Evolutionary conservation across 2,888 invertebrate genomes (phyloP).

Genomic region (Epicampocera succincta): DNA sequence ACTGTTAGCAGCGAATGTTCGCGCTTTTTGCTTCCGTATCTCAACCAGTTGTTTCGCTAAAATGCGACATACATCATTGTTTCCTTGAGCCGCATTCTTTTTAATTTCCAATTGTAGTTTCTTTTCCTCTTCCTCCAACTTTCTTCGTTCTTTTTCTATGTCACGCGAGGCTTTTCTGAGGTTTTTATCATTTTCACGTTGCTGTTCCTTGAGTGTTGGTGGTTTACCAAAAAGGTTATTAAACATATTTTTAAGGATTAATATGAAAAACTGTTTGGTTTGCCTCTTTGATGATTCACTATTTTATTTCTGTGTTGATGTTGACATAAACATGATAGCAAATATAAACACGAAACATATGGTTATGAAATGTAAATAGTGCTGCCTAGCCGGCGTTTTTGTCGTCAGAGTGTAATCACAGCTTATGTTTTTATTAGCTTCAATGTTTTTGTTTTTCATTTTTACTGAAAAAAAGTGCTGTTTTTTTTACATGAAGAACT

Average conservation of each 20-base stretch:
- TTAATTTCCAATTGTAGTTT: slow-evolving; percentile 95
- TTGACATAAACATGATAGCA: slow-evolving; percentile 28
- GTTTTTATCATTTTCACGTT: slow-evolving; percentile 90
- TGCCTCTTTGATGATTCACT: slow-evolving; percentile 53
- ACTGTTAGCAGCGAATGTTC: slow-evolving; percentile 91
- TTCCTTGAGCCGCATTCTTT: slow-evolving; percentile 92
- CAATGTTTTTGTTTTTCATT: too few species aligned
- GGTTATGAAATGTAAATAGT: background rate
- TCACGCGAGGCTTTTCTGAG: slow-evolving; percentile 91
- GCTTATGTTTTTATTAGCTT: too few species aligned
- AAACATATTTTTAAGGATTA: slow-evolving; percentile 73
- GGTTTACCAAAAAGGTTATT: slow-evolving; percentile 84
- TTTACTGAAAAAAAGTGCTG: too few species aligned
- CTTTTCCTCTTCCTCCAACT: slow-evolving; percentile 93
- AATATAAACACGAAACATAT: slow-evolving; percentile 63
- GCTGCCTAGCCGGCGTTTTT: background rate
- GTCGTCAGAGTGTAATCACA: too few species aligned
- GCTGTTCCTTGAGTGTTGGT: slow-evolving; percentile 89
- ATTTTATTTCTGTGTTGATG: background rate
- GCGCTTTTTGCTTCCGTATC: slow-evolving; percentile 92
- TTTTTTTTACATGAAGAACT: too few species aligned
- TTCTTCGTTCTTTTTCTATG: slow-evolving; percentile 90
- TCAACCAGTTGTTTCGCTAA: slow-evolving; percentile 95
- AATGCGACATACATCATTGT: slow-evolving; percentile 90
- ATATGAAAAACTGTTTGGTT: background rate